Conservation (phyloP, 2,797 vertebrate genomes). For the Rhinogobio ventralis region DNA sequence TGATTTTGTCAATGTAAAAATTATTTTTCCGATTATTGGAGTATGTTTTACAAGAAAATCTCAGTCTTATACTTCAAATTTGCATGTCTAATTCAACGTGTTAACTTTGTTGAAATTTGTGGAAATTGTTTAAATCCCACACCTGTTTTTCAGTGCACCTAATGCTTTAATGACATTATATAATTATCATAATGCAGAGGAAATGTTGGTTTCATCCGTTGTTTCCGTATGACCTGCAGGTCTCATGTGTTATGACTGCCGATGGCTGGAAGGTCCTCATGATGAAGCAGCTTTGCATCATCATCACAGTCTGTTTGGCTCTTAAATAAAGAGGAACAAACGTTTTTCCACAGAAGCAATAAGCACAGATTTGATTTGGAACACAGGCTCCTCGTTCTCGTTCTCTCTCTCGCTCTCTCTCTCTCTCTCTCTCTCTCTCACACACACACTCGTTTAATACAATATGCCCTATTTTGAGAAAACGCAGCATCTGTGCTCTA, state of each 20-base stretch:
- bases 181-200: background rate
- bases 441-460: background rate
- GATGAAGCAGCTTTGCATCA: constrained; percentile 20
- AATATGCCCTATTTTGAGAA: constrained; percentile 26
- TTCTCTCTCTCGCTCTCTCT: background rate
- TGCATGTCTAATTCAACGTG: no score
- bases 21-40: no score
- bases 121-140: no score
- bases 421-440: background rate
- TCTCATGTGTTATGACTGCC: background rate
- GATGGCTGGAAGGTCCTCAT: background rate
- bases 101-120: no score
- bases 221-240: background rate
- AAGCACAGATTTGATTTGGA: constrained; percentile 18
- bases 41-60: no score
- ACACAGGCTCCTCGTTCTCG: constrained; percentile 1
- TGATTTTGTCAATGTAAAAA: no score
- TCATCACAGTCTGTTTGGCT: constrained; percentile 23
- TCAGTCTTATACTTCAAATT: no score
- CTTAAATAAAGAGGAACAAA: constrained; percentile 20
- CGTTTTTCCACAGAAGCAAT: background rate
- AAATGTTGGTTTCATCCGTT: background rate
- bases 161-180: background rate
- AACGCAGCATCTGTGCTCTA: constrained; percentile 3
- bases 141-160: background rate